phyloP scores from a whole-genome alignment of 2,888 invertebrate species.

The Nomada ferruginata region DNA sequence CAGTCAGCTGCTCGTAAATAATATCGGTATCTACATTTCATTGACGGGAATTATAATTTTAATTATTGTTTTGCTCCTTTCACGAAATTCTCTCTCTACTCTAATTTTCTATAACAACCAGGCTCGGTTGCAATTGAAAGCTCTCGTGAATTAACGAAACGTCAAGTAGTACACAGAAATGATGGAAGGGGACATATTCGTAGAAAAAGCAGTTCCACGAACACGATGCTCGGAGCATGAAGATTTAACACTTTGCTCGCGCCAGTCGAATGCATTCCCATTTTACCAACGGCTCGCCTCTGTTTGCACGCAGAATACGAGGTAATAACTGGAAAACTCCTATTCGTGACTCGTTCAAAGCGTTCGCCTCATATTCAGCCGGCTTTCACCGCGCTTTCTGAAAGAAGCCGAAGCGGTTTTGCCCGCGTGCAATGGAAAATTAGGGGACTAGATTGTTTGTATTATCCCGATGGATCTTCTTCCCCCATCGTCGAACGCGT shows the following conservation, averaged over 20 bases:
- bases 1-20: too few species aligned
- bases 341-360: slow-evolving; percentile 27
- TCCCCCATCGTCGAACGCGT: not conserved
- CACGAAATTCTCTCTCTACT: not conserved
- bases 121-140: too few species aligned
- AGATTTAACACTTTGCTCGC: slow-evolving; percentile 47
- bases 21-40: too few species aligned
- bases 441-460: slow-evolving; percentile 9
- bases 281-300: slow-evolving; percentile 47
- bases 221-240: slow-evolving; percentile 27
- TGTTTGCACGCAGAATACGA: slow-evolving; percentile 53
- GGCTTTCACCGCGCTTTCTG: slow-evolving; percentile 13
- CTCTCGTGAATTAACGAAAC: too few species aligned
- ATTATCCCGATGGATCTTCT: not conserved
- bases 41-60: not conserved
- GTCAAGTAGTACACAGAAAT: not conserved
- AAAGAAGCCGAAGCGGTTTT: slow-evolving; percentile 31
- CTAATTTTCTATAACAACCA: too few species aligned
- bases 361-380: slow-evolving; percentile 22
- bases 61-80: not conserved
- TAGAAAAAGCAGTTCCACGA: slow-evolving; percentile 27
- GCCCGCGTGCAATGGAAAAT: not conserved
- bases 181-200: slow-evolving; percentile 18
- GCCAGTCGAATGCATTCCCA: slow-evolving; percentile 39
- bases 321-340: slow-evolving; percentile 54